phyloP scores from a whole-genome alignment of 2,888 invertebrate species.

The Nomada fucata region DNA sequence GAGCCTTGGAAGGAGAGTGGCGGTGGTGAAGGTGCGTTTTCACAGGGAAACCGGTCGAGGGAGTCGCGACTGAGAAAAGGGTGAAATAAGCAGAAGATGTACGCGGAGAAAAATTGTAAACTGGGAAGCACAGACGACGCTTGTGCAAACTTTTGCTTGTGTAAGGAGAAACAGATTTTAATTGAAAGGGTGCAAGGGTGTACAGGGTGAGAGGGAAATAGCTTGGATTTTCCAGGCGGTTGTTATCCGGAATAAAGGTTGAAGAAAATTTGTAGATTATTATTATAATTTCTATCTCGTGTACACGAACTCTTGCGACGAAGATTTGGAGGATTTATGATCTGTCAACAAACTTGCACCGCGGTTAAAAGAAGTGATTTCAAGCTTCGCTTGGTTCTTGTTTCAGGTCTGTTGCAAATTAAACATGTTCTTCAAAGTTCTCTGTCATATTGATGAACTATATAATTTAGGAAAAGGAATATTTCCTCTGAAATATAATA shows the following conservation, averaged over 20 bases:
- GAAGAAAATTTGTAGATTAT: background rate
- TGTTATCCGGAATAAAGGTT: background rate
- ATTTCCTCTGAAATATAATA: too few species aligned
- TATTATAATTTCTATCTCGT: background rate
- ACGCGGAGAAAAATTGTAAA: constrained; percentile 37
- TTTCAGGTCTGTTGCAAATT: too few species aligned
- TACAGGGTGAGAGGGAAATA: background rate
- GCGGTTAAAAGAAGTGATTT: too few species aligned
- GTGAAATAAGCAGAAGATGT: constrained; percentile 38
- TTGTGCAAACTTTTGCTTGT: background rate
- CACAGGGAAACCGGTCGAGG: constrained; percentile 17
- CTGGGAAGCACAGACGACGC: background rate
- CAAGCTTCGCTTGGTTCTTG: too few species aligned
- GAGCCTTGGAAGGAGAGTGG: background rate
- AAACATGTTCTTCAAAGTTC: too few species aligned
- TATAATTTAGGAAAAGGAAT: too few species aligned
- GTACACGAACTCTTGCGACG: too few species aligned
- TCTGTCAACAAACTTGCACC: too few species aligned
- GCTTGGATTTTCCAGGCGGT: constrained; percentile 5
- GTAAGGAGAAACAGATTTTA: constrained; percentile 6
- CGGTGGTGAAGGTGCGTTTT: constrained; percentile 34
- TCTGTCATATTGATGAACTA: too few species aligned
- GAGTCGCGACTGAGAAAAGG: constrained; percentile 11
- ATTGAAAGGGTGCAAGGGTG: background rate
- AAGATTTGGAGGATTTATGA: background rate